Conservation (phyloP, 2,888 invertebrate species). For the Troides helena region DNA sequence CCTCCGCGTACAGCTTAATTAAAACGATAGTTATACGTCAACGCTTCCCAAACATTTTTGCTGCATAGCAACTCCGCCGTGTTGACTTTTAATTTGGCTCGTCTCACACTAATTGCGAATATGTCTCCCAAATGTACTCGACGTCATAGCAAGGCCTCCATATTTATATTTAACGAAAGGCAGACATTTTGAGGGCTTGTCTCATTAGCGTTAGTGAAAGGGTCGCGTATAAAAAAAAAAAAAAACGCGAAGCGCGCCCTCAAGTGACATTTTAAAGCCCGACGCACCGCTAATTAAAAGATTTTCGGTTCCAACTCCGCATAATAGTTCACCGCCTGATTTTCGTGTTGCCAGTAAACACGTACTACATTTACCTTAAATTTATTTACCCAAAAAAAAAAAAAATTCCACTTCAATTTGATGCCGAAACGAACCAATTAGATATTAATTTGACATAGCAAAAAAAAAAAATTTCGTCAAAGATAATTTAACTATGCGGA, state of each 20-base stretch:
- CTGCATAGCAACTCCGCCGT: constrained; percentile 8
- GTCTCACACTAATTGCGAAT: constrained; percentile 31
- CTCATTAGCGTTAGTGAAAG: constrained; percentile 61
- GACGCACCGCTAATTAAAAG: constrained; percentile 60
- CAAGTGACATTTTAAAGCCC: constrained; percentile 38
- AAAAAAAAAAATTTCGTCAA: too few relatives aligned
- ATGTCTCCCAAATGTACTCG: constrained; percentile 29
- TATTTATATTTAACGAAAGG: constrained; percentile 32
- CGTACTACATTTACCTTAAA: neutral
- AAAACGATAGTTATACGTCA: constrained; percentile 19
- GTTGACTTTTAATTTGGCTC: constrained; percentile 29
- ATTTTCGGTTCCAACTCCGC: constrained; percentile 47
- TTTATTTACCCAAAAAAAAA: too few relatives aligned
- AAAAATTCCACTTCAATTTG: too few relatives aligned
- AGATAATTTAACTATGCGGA: too few relatives aligned
- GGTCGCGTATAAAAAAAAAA: constrained; percentile 31
- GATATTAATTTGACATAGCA: too few relatives aligned
- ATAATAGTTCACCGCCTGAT: constrained; percentile 33
- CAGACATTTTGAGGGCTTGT: constrained; percentile 51
- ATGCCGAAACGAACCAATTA: too few relatives aligned
- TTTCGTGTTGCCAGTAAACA: constrained; percentile 15
- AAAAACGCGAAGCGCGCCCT: constrained; percentile 36
- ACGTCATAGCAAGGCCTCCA: constrained; percentile 25
- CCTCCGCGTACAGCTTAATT: constrained; percentile 8
- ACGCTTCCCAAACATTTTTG: constrained; percentile 19